phyloP scores from a whole-genome alignment of 2,113 vertebrate genomes.

The Perognathus longimembris region DNA sequence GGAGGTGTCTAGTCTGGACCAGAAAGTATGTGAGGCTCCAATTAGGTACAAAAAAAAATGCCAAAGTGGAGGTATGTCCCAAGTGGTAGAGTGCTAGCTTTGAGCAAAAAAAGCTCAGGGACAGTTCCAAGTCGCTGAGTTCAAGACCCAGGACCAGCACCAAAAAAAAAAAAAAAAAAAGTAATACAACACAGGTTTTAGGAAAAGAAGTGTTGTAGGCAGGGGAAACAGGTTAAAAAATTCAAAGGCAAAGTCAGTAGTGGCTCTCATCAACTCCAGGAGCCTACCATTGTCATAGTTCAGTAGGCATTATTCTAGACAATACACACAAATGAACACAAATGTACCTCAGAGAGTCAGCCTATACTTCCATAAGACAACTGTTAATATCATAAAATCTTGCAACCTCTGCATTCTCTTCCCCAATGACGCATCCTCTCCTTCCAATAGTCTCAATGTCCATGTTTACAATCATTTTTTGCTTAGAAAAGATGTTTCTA shows the following conservation, averaged over 20 bases:
- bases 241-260: neutral
- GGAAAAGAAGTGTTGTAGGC: too few species aligned
- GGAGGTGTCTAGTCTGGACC: too few species aligned
- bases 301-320: neutral
- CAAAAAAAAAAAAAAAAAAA: neutral
- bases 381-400: neutral
- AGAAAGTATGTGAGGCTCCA: too few species aligned
- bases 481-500: constrained; percentile 14
- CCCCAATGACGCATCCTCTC: neutral
- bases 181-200: neutral
- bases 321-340: neutral
- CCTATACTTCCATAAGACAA: neutral
- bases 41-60: too few species aligned
- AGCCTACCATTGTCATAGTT: neutral
- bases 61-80: too few species aligned
- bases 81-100: too few species aligned
- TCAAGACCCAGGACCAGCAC: too few species aligned
- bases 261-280: neutral
- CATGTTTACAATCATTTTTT: constrained; percentile 3
- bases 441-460: neutral
- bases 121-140: too few species aligned
- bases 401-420: neutral
- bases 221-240: too few species aligned
- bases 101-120: too few species aligned
- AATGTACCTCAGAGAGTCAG: neutral